These are phyloP conservation scores for Nomada flava DNA, from an alignment of 2,888 invertebrate species.

Conservation along the genomic window DNA sequence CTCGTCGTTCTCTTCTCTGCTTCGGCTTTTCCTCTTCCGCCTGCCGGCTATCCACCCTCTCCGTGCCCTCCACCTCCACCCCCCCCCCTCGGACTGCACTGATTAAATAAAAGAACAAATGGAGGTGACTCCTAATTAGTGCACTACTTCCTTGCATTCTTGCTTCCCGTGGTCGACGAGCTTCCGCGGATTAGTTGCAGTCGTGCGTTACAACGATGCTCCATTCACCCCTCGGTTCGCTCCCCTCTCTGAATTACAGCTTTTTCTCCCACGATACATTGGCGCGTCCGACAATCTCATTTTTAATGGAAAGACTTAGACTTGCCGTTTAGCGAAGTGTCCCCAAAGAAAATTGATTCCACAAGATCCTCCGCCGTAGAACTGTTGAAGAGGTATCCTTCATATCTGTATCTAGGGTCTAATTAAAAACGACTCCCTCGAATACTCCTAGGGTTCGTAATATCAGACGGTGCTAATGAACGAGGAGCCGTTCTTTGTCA, in stretches of 20 bases:
- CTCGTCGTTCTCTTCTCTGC: constrained; percentile 54
- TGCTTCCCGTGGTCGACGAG: constrained; percentile 64
- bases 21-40: constrained; percentile 64
- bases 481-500: constrained; percentile 36
- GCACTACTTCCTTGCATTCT: constrained; percentile 71
- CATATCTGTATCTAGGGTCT: too few relatives aligned
- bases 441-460: not conserved
- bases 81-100: constrained; percentile 66
- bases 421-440: not conserved
- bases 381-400: too few relatives aligned
- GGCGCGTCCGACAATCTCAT: not conserved
- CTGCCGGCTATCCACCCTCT: constrained; percentile 26
- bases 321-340: not conserved
- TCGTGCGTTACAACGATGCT: constrained; percentile 58
- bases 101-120: constrained; percentile 79
- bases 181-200: constrained; percentile 63
- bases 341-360: too few relatives aligned
- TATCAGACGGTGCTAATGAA: constrained; percentile 35
- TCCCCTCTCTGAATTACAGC: constrained; percentile 27
- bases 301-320: constrained; percentile 18
- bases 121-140: constrained; percentile 73
- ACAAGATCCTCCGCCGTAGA: too few relatives aligned
- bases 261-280: constrained; percentile 1
- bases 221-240: constrained; percentile 1
- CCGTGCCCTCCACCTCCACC: constrained; percentile 8